Evolutionary conservation across 2,888 invertebrate species (phyloP).

Genomic region (Drosophila kuntzei): DNA sequence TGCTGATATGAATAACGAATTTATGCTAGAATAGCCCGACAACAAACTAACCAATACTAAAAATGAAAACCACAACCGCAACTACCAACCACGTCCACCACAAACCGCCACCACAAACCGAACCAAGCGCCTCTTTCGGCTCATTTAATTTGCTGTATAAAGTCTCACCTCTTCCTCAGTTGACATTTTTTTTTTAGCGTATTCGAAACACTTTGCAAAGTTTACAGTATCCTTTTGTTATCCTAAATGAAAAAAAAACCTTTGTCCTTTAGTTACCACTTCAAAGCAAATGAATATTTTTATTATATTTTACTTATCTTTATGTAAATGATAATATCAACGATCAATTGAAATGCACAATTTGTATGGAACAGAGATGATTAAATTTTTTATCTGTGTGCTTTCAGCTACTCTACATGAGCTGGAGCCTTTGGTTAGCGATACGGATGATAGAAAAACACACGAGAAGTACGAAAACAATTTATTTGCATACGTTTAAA

Average conservation of each 20-base stretch:
- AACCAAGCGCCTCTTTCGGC: constrained; percentile 58
- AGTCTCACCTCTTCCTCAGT: constrained; percentile 42
- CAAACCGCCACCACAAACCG: constrained; percentile 42
- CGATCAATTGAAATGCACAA: constrained; percentile 45
- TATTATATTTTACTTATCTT: constrained; percentile 57
- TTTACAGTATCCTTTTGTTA: constrained; percentile 36
- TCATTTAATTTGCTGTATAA: constrained; percentile 76
- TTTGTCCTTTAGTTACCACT: constrained; percentile 55
- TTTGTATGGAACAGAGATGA: constrained; percentile 74
- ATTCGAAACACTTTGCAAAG: constrained; percentile 64
- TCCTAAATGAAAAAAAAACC: constrained; percentile 3
- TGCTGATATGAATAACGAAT: constrained; percentile 22
- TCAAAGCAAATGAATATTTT: constrained; percentile 51
- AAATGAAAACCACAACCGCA: constrained; percentile 21
- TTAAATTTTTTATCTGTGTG: constrained; percentile 76
- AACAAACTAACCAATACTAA: constrained; percentile 49
- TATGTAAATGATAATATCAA: constrained; percentile 64
- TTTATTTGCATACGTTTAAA: constrained; percentile 49
- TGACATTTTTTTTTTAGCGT: constrained; percentile 41
- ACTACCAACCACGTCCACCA: constrained; percentile 34
- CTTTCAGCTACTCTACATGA: constrained; percentile 86
- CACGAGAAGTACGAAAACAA: constrained; percentile 84
- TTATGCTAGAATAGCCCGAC: constrained; percentile 36
- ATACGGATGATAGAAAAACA: constrained; percentile 87
- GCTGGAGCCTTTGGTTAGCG: constrained; percentile 91